These are phyloP conservation scores for Drosophila gaucha DNA, from an alignment of 2,888 invertebrate genomes.

Conservation along the genomic window DNA sequence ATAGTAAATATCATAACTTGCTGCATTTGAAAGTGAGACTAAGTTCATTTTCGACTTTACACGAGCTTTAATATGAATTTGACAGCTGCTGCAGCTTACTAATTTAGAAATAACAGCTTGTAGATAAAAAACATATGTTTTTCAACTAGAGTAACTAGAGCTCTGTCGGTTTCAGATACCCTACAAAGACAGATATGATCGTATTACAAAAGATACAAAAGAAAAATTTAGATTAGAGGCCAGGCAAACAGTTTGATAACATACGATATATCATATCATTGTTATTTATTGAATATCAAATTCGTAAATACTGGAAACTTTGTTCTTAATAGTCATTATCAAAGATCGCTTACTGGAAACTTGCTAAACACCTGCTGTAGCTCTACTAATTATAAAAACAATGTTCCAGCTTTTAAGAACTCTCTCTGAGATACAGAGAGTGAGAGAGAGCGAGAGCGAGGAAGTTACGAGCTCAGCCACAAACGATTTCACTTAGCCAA, in stretches of 20 bases:
- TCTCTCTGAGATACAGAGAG: neutral
- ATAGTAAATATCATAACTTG: neutral
- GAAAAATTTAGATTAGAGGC: too few relatives aligned
- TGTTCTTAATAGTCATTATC: neutral
- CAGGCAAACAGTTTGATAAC: too few relatives aligned
- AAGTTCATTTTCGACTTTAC: fast-evolving
- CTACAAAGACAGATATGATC: neutral
- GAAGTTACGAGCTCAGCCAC: conserved; percentile 19
- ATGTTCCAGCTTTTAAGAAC: neutral
- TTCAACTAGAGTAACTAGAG: neutral
- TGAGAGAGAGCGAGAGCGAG: neutral
- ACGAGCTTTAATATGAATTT: conserved; percentile 21
- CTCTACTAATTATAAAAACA: neutral
- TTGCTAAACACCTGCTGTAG: neutral
- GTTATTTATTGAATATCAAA: neutral
- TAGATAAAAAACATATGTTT: neutral
- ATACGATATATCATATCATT: too few relatives aligned
- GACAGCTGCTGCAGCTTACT: too few relatives aligned
- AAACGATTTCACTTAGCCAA: conserved; percentile 59
- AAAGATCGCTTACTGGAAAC: neutral
- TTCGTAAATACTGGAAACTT: too few relatives aligned
- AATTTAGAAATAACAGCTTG: neutral
- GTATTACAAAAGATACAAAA: neutral
- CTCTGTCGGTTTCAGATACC: neutral
- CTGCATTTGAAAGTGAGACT: conserved; percentile 20